Conservation (phyloP, 2,888 invertebrate genomes). For the Leptinotarsa juncta region DNA sequence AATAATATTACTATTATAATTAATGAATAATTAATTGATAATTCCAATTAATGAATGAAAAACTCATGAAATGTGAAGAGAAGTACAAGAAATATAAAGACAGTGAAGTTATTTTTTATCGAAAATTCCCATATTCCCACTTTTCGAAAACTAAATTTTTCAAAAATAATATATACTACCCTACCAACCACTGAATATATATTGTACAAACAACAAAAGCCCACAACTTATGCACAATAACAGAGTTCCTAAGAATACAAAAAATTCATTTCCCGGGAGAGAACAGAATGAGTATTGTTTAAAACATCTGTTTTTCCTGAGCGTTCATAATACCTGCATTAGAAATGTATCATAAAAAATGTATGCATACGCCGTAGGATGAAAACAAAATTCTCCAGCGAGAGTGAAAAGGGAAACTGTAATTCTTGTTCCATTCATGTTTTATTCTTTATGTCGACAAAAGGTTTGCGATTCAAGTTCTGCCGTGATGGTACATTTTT, state of each 20-base stretch:
- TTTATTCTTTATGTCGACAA: background rate
- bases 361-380: background rate
- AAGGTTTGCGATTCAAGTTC: background rate
- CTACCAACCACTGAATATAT: background rate
- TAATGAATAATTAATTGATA: too few species aligned
- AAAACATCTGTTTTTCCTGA: background rate
- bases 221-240: background rate
- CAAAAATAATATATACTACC: background rate
- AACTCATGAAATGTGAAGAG: background rate
- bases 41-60: background rate
- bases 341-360: constrained; percentile 3
- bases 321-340: constrained; percentile 8
- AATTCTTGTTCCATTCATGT: background rate
- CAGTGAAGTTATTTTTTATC: too few species aligned
- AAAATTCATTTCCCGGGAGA: background rate
- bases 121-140: too few species aligned
- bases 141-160: too few species aligned
- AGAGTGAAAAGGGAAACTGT: background rate
- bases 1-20: too few species aligned
- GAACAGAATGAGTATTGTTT: background rate
- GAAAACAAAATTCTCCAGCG: background rate
- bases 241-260: background rate
- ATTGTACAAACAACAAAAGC: background rate
- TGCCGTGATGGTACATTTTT: background rate
- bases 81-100: too few species aligned